These are phyloP conservation scores for Indicator indicator DNA, from an alignment of 2,113 vertebrate species.

Conservation along the genomic window DNA sequence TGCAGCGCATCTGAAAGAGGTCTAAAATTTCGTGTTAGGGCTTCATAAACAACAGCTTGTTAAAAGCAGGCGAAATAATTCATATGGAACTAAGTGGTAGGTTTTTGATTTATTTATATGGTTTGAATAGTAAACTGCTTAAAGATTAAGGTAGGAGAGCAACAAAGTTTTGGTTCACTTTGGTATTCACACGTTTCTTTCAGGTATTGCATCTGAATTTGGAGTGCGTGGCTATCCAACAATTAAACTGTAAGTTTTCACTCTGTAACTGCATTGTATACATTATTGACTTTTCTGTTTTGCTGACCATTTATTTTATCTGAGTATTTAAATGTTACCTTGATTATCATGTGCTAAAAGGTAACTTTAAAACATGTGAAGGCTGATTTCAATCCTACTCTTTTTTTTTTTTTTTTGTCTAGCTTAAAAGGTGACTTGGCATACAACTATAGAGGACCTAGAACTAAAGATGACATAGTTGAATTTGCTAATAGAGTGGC, in stretches of 20 bases:
- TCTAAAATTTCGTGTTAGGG: not conserved
- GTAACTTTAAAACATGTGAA: not conserved
- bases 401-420: not conserved
- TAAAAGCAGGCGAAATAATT: not conserved
- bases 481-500: conserved; percentile 97
- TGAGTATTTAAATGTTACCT: not conserved
- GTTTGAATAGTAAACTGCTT: not conserved
- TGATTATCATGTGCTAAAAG: not conserved
- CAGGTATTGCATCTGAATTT: conserved; percentile 95
- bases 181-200: not conserved
- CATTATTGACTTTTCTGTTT: not conserved
- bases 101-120: not conserved
- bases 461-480: conserved; percentile 97
- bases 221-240: conserved; percentile 98
- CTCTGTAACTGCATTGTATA: not conserved
- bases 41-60: not conserved
- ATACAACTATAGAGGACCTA: conserved; percentile 95
- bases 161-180: not conserved
- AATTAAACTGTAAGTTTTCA: conserved; percentile 94
- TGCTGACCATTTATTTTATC: not conserved
- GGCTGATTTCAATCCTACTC: not conserved
- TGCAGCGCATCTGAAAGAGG: not conserved
- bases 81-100: not conserved
- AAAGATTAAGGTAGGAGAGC: not conserved
- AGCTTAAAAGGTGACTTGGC: conserved; percentile 95